Percentiles rank a stretch among this genome's conserved stretches.
phyloP scores from a whole-genome alignment of 30 jellyfish, hydroid and myxozoan genomes.

The Pseudorhiza aurosa region DNA sequence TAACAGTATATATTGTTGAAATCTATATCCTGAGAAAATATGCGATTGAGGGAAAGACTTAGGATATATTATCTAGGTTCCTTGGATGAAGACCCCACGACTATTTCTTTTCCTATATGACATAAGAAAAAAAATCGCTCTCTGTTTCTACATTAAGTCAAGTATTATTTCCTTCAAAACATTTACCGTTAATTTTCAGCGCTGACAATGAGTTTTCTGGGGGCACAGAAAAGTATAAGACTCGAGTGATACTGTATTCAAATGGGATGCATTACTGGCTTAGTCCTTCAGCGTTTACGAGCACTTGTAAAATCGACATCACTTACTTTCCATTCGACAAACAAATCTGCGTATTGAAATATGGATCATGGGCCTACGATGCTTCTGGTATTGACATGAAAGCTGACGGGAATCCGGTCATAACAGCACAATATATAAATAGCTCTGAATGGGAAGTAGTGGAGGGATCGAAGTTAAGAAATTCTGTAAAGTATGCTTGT shows the following conservation, averaged over 20 bases:
- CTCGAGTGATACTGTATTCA: constrained; percentile 56
- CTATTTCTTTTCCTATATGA: too few relatives aligned
- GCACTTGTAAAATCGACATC: constrained; percentile 89
- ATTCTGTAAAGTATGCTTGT: constrained; percentile 71
- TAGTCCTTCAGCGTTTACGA: constrained; percentile 84
- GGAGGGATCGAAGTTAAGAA: constrained; percentile 21
- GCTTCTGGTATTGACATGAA: constrained; percentile 62
- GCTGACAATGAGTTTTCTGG: constrained; percentile 87
- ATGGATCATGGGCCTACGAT: constrained; percentile 95
- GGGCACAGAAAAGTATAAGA: constrained; percentile 84
- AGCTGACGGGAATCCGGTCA: constrained; percentile 53
- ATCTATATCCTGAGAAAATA: too few relatives aligned
- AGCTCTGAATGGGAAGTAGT: constrained; percentile 90
- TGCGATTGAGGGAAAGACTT: too few relatives aligned
- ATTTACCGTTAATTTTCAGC: constrained; percentile 41
- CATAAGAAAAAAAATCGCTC: too few relatives aligned
- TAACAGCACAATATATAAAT: constrained; percentile 68
- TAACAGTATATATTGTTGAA: too few relatives aligned
- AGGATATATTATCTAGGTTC: too few relatives aligned
- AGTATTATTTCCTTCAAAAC: too few relatives aligned
- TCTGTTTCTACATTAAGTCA: too few relatives aligned
- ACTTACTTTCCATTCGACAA: constrained; percentile 92
- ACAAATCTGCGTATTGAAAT: constrained; percentile 80
- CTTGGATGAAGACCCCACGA: too few relatives aligned
- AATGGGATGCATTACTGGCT: constrained; percentile 83